Conservation (phyloP, 2,888 invertebrate species). For the Lacanobia oleracea region DNA sequence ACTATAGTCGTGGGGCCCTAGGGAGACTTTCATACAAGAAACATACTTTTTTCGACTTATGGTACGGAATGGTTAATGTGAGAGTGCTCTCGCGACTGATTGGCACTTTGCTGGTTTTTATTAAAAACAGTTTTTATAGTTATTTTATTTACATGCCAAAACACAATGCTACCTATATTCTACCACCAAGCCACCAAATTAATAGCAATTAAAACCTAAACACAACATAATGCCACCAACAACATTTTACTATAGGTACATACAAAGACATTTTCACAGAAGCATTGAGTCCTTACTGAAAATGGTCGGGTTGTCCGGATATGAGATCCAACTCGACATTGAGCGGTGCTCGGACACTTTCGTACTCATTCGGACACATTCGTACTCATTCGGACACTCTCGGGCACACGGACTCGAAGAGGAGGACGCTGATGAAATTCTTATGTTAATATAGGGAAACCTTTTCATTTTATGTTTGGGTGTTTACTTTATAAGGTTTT, state of each 20-base stretch:
- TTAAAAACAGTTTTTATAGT: no score
- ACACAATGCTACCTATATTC: neutral
- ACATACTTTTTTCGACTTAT: no score
- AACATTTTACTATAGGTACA: slow-evolving; percentile 11
- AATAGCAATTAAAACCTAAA: slow-evolving; percentile 21
- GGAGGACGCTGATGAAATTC: slow-evolving; percentile 67
- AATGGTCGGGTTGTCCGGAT: slow-evolving; percentile 68
- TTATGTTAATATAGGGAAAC: slow-evolving; percentile 67
- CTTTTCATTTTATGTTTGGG: slow-evolving; percentile 61
- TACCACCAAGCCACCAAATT: slow-evolving; percentile 8
- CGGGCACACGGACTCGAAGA: slow-evolving; percentile 51
- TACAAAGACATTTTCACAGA: slow-evolving; percentile 35
- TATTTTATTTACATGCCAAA: neutral
- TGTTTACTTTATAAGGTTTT: slow-evolving; percentile 39
- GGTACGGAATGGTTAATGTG: no score
- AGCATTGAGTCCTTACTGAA: slow-evolving; percentile 62
- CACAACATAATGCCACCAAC: neutral
- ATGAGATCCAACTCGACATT: slow-evolving; percentile 71
- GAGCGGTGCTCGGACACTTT: slow-evolving; percentile 66
- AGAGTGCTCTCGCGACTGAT: no score
- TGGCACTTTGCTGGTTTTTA: no score
- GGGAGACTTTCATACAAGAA: no score
- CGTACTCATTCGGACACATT: slow-evolving; percentile 39
- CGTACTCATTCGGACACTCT: slow-evolving; percentile 49
- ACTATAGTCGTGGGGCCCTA: no score